These are phyloP conservation scores for Phymatocera aterrima DNA, from an alignment of 2,888 invertebrate species.

Conservation along the genomic window DNA sequence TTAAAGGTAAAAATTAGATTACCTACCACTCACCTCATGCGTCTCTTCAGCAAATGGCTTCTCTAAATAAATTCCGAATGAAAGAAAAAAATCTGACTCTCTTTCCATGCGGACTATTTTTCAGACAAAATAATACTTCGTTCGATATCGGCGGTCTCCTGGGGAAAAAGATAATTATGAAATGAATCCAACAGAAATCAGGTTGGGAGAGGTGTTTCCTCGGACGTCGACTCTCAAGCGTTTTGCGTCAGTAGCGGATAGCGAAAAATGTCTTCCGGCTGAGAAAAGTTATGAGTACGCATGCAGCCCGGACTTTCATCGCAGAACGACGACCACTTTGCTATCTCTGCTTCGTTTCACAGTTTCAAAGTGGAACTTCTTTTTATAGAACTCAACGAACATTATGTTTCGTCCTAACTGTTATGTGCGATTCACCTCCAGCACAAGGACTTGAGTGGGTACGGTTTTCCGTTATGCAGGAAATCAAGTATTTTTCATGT, in stretches of 20 bases:
- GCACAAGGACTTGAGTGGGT: neutral
- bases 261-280: conserved; percentile 12
- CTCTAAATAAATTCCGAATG: neutral
- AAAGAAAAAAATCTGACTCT: too few relatives aligned
- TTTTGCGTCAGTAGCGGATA: conserved; percentile 16
- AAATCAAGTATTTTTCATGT: neutral
- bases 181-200: neutral
- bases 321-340: conserved; percentile 2
- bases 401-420: neutral
- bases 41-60: neutral
- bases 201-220: neutral
- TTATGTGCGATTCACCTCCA: neutral
- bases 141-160: neutral
- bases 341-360: conserved; percentile 39
- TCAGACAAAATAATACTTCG: neutral
- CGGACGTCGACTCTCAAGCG: conserved; percentile 13
- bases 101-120: neutral
- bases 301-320: neutral
- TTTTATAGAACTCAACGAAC: conserved; percentile 4
- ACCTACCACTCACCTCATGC: neutral
- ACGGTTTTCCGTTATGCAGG: neutral
- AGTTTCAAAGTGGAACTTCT: conserved; percentile 29
- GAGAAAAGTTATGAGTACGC: conserved; percentile 32
- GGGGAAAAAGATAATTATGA: neutral
- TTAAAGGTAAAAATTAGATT: conserved; percentile 27